phyloP scores from a whole-genome alignment of 37 sponge, comb jelly and placozoan genomes.

The Oscarella lobularis region DNA sequence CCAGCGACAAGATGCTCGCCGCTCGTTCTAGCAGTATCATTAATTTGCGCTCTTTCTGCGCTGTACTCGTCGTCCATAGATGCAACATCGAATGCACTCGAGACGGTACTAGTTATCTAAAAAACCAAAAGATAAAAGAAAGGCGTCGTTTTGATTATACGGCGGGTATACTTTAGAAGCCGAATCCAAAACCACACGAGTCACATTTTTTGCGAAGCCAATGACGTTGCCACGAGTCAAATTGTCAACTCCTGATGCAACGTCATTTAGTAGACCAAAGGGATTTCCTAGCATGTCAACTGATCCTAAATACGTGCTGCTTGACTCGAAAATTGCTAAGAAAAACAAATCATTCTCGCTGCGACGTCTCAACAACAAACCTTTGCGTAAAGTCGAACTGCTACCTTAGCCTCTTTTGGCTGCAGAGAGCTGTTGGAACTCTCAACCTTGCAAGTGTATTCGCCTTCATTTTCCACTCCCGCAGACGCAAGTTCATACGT shows the following conservation, averaged over 20 bases:
- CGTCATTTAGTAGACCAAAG: conserved; percentile 69
- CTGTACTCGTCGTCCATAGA: conserved; percentile 64
- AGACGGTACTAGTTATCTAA: conserved; percentile 60
- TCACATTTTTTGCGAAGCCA: conserved; percentile 65
- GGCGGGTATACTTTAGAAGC: conserved; percentile 88
- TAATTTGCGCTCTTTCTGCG: conserved; percentile 63
- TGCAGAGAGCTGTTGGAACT: too few species aligned
- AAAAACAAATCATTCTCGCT: too few species aligned
- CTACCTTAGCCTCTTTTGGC: too few species aligned
- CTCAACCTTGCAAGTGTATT: too few species aligned
- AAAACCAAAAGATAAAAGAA: too few species aligned
- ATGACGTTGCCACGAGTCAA: conserved; percentile 54
- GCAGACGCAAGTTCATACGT: too few species aligned
- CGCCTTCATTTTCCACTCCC: too few species aligned
- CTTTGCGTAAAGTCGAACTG: too few species aligned
- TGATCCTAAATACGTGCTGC: conserved; percentile 64
- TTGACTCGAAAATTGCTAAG: conserved; percentile 26
- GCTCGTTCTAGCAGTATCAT: conserved; percentile 49
- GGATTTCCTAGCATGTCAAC: conserved; percentile 89
- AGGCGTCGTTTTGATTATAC: too few species aligned
- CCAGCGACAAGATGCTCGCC: conserved; percentile 79
- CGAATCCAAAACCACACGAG: conserved; percentile 84
- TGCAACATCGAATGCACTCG: conserved; percentile 51
- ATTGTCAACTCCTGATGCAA: conserved; percentile 68
- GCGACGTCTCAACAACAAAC: too few species aligned